Evolutionary conservation across 2,797 vertebrate species (phyloP).

Genomic region (Austrolebias charrua): DNA sequence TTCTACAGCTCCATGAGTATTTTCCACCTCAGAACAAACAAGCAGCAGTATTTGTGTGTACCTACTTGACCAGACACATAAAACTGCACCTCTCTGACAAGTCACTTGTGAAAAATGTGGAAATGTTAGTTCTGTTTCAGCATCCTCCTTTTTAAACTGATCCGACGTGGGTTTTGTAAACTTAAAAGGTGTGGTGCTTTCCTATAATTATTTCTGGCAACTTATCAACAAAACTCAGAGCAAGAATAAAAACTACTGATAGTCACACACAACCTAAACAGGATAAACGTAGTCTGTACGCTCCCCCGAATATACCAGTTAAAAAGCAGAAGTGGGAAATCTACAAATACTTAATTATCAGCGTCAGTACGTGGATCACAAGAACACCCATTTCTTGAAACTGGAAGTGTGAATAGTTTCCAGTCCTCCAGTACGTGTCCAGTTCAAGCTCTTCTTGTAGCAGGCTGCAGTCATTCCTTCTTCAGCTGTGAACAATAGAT

Average conservation of each 20-base stretch:
- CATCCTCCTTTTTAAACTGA: no score
- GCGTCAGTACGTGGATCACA: no score
- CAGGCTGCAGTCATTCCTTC: conserved; percentile 59
- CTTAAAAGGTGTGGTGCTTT: no score
- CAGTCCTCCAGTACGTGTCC: neutral
- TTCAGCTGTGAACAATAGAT: conserved; percentile 48
- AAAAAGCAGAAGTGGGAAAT: no score
- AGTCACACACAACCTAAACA: no score
- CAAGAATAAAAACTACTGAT: neutral
- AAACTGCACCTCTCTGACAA: neutral
- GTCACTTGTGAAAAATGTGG: no score
- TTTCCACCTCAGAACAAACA: neutral
- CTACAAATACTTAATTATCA: no score
- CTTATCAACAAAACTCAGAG: neutral
- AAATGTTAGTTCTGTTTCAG: no score
- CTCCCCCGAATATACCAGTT: no score
- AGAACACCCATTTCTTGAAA: neutral
- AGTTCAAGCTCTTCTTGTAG: conserved; percentile 16
- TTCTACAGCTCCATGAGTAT: neutral
- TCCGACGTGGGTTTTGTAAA: no score
- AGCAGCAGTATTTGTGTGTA: no score
- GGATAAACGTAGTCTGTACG: no score
- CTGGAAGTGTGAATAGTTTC: neutral
- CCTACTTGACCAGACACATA: neutral
- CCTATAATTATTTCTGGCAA: neutral